Base-by-base conservation (phyloP, 2,113 vertebrate species). In the Tretioscincus oriximinensis region DNA sequence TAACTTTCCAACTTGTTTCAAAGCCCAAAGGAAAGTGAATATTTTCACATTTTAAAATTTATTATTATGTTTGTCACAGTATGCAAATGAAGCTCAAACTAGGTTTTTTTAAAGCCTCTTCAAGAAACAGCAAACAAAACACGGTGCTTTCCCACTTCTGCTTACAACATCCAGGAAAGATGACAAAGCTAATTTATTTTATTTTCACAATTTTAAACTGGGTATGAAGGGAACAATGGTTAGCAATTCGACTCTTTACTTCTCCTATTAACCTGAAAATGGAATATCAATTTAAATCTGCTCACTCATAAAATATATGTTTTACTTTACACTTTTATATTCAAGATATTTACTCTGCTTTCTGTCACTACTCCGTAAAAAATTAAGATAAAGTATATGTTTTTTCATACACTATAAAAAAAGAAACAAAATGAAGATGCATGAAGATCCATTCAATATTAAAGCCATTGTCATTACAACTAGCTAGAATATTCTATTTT, bases 121-220 rank as follows among this genome's bases (percentile, higher is more conserved):
- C 61, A 81, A 83, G 79, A 74, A 51, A 85, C 26, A 45, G 35
- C 41, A 84, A 31, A 73, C 83, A 86, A 82, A 0, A 49, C 60
- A 65, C 14, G 31, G 18, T 60, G 8, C 73, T 64, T 58, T 64
- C n/a, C 78, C 1, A 54, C 73, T 47, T 76, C 74, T 77, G 47
- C 78, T 81, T 61, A 35, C 24, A 14, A 54, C 28, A 67, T 67
- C 29, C 67, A 69, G 77, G 74, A 81, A 84, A 68, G 20, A 18
- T 61, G 47, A 58, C 24, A 68, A 22, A 75, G 6, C 7, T 68
- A 9, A 21, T 66, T 7, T 24, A 14, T 65, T 73, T 41, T 7
- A 22, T 12, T 45, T 63, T 72, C 68, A 24, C 35, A 12, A 24
- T 73, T 72, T 21, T 58, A 21, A 58, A 10, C 3, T 9, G 65